Conservation (phyloP, 2,888 invertebrate genomes). For the Pemphredon lugubris region DNA sequence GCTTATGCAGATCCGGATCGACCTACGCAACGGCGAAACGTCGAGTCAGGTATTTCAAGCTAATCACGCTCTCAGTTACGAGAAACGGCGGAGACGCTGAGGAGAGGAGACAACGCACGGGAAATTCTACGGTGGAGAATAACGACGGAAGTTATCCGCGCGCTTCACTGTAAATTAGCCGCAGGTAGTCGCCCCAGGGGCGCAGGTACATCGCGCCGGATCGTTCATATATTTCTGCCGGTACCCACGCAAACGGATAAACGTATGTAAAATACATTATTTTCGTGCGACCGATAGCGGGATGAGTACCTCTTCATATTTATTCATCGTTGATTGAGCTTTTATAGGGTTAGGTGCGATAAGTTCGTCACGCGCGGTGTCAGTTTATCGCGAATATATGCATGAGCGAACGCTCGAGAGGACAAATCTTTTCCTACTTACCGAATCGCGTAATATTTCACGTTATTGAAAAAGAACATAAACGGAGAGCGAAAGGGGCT, state of each 20-base stretch:
- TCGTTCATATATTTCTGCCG: conserved; percentile 48
- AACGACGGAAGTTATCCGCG: conserved; percentile 66
- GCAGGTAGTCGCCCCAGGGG: conserved; percentile 66
- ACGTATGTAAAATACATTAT: conserved; percentile 47
- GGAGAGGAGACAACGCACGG: conserved; percentile 8
- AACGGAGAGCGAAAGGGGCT: no score
- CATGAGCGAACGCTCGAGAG: no score
- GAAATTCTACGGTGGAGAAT: conserved; percentile 51
- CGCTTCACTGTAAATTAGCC: conserved; percentile 67
- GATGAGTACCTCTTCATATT: background rate
- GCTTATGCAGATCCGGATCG: conserved; percentile 60
- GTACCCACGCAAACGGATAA: conserved; percentile 38
- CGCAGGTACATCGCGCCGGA: conserved; percentile 53
- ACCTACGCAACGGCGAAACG: conserved; percentile 53
- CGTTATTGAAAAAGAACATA: no score
- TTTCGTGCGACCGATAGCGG: conserved; percentile 28
- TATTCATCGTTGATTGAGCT: background rate
- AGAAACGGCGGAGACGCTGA: conserved; percentile 14
- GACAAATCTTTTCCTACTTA: no score
- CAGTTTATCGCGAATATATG: no score
- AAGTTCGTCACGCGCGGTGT: conserved; percentile 1
- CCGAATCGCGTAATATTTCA: no score
- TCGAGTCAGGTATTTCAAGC: conserved; percentile 39
- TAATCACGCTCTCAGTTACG: conserved; percentile 53
- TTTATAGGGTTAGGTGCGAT: conserved; percentile 3